phyloP scores from a whole-genome alignment of 1,140 invertebrate genomes.

The Philaenus spumarius region DNA sequence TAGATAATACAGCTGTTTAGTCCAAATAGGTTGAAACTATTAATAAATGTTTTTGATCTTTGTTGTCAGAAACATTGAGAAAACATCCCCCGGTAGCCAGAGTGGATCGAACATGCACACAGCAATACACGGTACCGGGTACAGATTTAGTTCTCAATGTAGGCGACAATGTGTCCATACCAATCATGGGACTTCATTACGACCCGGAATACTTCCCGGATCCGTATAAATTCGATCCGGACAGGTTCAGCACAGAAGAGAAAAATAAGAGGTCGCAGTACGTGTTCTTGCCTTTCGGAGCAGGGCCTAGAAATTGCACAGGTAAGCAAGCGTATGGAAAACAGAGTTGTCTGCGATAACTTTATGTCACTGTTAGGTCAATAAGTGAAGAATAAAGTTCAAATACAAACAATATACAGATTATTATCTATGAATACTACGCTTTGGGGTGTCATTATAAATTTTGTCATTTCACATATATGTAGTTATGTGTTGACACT shows the following conservation, averaged over 20 bases:
- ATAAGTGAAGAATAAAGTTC: too few species aligned
- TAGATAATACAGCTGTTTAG: too few species aligned
- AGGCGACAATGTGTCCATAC: conserved; percentile 37
- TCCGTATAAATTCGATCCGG: conserved; percentile 39
- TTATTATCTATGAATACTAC: too few species aligned
- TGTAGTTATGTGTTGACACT: too few species aligned
- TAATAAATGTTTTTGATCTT: conserved; percentile 35
- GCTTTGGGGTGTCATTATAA: too few species aligned
- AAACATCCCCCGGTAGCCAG: conserved; percentile 45
- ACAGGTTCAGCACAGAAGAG: conserved; percentile 33
- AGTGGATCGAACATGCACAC: conserved; percentile 43
- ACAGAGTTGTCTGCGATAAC: too few species aligned
- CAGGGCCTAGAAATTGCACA: conserved; percentile 68
- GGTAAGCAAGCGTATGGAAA: conserved; percentile 54
- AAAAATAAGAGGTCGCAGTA: conserved; percentile 31
- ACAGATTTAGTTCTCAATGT: conserved; percentile 21
- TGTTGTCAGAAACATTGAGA: conserved; percentile 45
- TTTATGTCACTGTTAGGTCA: too few species aligned
- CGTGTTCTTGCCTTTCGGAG: conserved; percentile 67
- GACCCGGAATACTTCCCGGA: conserved; percentile 37
- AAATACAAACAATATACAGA: too few species aligned
- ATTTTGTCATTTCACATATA: too few species aligned
- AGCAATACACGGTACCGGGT: conserved; percentile 36
- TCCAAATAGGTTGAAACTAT: neutral
- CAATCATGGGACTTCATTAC: conserved; percentile 40